Evolutionary conservation across 1,140 invertebrate genomes (phyloP).

Genomic region (Rhysida immarginata): DNA sequence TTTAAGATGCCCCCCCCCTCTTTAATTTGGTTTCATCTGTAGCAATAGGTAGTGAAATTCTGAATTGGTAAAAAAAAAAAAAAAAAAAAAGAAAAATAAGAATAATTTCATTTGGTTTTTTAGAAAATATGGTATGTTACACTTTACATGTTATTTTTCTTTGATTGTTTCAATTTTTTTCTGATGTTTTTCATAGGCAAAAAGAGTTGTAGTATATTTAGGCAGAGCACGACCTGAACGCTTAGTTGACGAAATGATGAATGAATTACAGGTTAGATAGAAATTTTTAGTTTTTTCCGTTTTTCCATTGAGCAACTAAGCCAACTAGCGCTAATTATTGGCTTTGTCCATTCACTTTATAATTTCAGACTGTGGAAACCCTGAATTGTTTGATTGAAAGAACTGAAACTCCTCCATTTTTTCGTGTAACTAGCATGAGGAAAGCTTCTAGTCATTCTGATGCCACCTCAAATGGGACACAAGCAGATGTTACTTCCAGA

Average conservation of each 20-base stretch:
- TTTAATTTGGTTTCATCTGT: too few relatives aligned
- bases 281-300: too few relatives aligned
- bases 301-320: too few relatives aligned
- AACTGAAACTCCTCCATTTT: slow-evolving; percentile 94
- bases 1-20: too few relatives aligned
- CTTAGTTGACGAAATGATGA: slow-evolving; percentile 90
- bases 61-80: too few relatives aligned
- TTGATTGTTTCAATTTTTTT: background rate
- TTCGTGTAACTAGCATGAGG: slow-evolving; percentile 76
- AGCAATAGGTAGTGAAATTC: too few relatives aligned
- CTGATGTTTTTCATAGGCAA: slow-evolving; percentile 46
- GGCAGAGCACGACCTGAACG: slow-evolving; percentile 75
- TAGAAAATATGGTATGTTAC: too few relatives aligned
- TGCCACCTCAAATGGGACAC: slow-evolving; percentile 15
- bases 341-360: background rate
- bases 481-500: slow-evolving; percentile 16
- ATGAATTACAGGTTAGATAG: slow-evolving; percentile 51
- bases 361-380: slow-evolving; percentile 75
- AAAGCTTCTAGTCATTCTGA: slow-evolving; percentile 71
- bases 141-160: background rate
- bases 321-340: background rate
- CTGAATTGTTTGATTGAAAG: slow-evolving; percentile 86
- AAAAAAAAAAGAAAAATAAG: too few relatives aligned
- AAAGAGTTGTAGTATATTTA: slow-evolving; percentile 83
- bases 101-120: too few relatives aligned